A percentile compares a stretch with the other conserved stretches of the same genome.
phyloP scores from a whole-genome alignment of 2,797 vertebrate species.

The Dipus sagitta region DNA sequence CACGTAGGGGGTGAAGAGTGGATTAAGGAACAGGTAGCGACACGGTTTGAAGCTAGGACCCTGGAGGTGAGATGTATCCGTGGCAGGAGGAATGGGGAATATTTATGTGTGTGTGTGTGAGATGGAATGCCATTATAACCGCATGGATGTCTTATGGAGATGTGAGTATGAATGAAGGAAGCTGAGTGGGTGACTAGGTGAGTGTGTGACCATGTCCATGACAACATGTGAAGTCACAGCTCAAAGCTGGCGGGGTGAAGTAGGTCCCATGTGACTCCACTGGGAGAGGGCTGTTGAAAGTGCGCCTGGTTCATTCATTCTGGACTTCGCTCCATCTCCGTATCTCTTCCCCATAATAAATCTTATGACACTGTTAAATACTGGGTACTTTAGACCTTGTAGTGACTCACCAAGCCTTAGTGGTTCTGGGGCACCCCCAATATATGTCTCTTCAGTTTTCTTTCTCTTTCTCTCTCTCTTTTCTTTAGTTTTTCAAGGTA shows the following conservation, averaged over 20 bases:
- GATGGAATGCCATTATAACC: neutral
- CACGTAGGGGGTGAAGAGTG: neutral
- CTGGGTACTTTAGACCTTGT: neutral
- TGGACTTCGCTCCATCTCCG: neutral
- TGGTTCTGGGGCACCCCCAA: no score
- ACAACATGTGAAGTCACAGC: neutral
- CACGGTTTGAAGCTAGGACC: neutral
- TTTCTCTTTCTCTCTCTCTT: no score
- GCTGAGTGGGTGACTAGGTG: neutral
- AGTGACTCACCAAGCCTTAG: neutral
- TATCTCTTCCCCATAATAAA: neutral
- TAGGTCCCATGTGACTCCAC: rapidly evolving
- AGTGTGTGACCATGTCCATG: neutral
- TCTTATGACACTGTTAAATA: neutral
- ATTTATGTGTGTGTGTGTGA: neutral
- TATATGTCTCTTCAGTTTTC: neutral
- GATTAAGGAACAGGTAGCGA: neutral
- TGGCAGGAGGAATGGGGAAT: neutral
- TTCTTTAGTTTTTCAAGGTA: no score
- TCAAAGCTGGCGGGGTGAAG: neutral
- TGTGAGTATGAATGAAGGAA: neutral
- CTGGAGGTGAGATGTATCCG: neutral
- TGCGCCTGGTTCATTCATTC: neutral
- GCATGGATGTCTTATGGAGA: neutral
- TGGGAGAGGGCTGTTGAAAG: neutral